Conservation (phyloP, 2,888 invertebrate genomes). For the Abrostola triplasia region DNA sequence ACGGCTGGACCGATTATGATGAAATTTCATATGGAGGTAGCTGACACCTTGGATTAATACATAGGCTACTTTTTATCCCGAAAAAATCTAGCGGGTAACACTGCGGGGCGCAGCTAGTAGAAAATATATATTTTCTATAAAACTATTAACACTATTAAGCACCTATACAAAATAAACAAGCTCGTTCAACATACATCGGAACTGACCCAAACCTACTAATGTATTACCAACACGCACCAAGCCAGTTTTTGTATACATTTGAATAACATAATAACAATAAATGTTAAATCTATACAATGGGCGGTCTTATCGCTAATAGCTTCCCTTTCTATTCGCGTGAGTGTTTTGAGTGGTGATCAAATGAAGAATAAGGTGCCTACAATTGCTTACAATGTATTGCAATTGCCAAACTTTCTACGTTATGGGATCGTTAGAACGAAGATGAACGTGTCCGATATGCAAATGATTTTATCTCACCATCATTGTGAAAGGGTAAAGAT, state of each 20-base stretch:
- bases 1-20: too few species aligned
- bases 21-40: too few species aligned
- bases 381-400: background rate
- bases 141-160: too few species aligned
- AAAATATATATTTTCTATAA: too few species aligned
- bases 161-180: too few species aligned
- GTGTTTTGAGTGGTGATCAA: slow-evolving; percentile 1
- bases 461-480: background rate
- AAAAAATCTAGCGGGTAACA: too few species aligned
- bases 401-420: background rate
- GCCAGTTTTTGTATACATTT: slow-evolving; percentile 1
- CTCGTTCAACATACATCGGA: too few species aligned
- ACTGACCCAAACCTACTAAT: background rate
- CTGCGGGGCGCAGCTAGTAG: too few species aligned
- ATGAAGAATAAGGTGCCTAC: background rate
- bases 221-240: background rate
- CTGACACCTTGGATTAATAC: too few species aligned
- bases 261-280: slow-evolving; percentile 1
- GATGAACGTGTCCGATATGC: background rate
- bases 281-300: slow-evolving; percentile 3
- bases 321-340: background rate
- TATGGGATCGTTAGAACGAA: background rate
- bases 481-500: background rate
- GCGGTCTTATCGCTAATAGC: slow-evolving; percentile 4
- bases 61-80: too few species aligned